These are phyloP conservation scores for Anoncus sp. DNA, from an alignment of 2,888 invertebrate genomes.

Conservation along the genomic window DNA sequence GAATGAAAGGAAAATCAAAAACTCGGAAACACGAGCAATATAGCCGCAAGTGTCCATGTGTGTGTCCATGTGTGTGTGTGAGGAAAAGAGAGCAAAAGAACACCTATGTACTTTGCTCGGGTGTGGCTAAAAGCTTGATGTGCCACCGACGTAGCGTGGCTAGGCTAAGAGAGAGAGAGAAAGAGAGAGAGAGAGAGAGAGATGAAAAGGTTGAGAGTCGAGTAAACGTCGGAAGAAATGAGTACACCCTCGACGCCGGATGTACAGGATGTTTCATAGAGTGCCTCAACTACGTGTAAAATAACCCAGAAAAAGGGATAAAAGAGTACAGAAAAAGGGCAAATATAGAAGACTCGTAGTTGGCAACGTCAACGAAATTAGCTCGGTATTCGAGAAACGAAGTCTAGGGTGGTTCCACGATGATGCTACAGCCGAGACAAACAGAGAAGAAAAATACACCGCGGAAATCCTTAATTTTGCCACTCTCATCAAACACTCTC, in stretches of 20 bases:
- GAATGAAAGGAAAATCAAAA: not conserved
- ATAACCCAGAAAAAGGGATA: conserved; percentile 8
- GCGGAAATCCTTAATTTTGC: conserved; percentile 30
- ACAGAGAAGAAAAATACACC: conserved; percentile 19
- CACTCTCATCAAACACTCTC: conserved; percentile 19
- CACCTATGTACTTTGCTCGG: conserved; percentile 19
- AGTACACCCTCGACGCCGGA: conserved; percentile 59
- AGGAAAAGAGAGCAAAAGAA: conserved; percentile 14
- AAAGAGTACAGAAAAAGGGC: not conserved
- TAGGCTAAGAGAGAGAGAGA: conserved; percentile 53
- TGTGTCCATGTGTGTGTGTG: not conserved
- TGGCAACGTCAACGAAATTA: conserved; percentile 52
- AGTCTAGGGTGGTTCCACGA: not conserved
- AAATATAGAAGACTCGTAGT: conserved; percentile 28
- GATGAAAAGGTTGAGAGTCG: conserved; percentile 65
- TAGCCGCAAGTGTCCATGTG: not conserved
- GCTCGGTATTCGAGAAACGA: conserved; percentile 27
- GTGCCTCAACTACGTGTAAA: conserved; percentile 16
- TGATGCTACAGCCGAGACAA: conserved; percentile 12
- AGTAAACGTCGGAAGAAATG: conserved; percentile 64
- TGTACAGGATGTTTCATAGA: conserved; percentile 62
- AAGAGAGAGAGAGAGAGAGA: too few relatives aligned
- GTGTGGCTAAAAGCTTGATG: conserved; percentile 60
- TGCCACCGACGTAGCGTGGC: conserved; percentile 28
- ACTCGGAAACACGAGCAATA: conserved; percentile 3